Base-by-base conservation (phyloP, 2,113 vertebrate species). In the Datnioides undecimradiatus region DNA sequence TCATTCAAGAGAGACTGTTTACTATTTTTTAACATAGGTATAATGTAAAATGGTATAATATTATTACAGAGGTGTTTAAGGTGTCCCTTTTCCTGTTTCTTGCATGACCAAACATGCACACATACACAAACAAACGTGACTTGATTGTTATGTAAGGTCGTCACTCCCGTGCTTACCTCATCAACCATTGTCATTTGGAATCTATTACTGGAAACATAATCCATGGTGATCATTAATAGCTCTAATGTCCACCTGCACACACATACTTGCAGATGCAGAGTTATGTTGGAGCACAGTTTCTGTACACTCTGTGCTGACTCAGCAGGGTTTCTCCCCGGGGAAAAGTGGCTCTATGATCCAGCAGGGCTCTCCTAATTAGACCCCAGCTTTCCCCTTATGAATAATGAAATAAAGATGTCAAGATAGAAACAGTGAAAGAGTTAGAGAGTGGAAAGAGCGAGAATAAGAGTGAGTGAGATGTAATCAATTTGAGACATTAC, bases 171-270 rank as follows among this genome's bases (percentile, higher is more conserved):
- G 65, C 84, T 88, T 74, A 85, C 74, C 85, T 91, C 89, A 83
- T 69, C 67, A 49, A 6, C 74, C 76, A 73, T 80, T 83, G 59
- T 87, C 69, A 69, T 45, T 54, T 64, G 36, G 36, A 66, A 40
- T n/a, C 86, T 93, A 92, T 92, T 92, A 62, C 79, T 87, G 66
- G 90, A 84, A 82, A 73, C 81, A 21, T 89, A 87, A 92, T 92
- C 90, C 43, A 0, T 27, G 43, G 54, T 80, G 69, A 84, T 70
- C 79, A 84, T 67, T 79, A 82, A 80, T 73, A 85, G 73, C 58
- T 69, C 10, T 29, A 8, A 55, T 54, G 52, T 62, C 48, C 25
- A 69, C 71, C 55, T 72, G 51, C 45, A 45, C 17, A 72, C 54
- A 73, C 46, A 36, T 34, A 48, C 51, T 33, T 11, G 9, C 27